These are phyloP conservation scores for Octonoba sinensis DNA, from an alignment of 2,888 invertebrate species.

Conservation along the genomic window DNA sequence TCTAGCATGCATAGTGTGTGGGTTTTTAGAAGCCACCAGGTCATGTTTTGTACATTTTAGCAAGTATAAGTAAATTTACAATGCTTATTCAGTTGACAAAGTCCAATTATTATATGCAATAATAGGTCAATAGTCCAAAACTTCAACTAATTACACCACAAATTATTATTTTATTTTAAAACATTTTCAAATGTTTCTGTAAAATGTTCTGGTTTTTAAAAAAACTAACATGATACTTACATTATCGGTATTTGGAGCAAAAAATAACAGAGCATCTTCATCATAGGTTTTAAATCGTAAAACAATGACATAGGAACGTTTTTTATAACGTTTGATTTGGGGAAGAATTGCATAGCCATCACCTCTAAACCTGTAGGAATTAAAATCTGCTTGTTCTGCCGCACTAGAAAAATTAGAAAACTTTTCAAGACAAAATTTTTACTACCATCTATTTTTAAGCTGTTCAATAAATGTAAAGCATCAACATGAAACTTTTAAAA, in stretches of 20 bases:
- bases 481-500: too few species aligned
- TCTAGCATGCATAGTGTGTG: too few species aligned
- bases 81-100: too few species aligned
- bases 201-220: background rate
- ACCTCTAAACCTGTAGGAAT: constrained; percentile 75
- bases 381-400: constrained; percentile 65
- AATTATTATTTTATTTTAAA: too few species aligned
- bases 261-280: constrained; percentile 87
- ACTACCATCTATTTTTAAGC: background rate
- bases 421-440: background rate
- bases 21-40: too few species aligned
- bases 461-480: too few species aligned
- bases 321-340: constrained; percentile 78
- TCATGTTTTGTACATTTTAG: too few species aligned
- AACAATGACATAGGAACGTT: constrained; percentile 78
- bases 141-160: too few species aligned
- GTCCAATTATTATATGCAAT: too few species aligned
- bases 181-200: background rate
- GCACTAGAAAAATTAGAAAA: constrained; percentile 41
- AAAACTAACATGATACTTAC: constrained; percentile 66
- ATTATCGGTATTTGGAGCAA: constrained; percentile 80
- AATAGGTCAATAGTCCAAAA: too few species aligned
- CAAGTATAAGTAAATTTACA: too few species aligned
- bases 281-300: constrained; percentile 88
- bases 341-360: constrained; percentile 81